phyloP scores from a whole-genome alignment of 2,113 vertebrate genomes.

The Lasiurus cinereus region DNA sequence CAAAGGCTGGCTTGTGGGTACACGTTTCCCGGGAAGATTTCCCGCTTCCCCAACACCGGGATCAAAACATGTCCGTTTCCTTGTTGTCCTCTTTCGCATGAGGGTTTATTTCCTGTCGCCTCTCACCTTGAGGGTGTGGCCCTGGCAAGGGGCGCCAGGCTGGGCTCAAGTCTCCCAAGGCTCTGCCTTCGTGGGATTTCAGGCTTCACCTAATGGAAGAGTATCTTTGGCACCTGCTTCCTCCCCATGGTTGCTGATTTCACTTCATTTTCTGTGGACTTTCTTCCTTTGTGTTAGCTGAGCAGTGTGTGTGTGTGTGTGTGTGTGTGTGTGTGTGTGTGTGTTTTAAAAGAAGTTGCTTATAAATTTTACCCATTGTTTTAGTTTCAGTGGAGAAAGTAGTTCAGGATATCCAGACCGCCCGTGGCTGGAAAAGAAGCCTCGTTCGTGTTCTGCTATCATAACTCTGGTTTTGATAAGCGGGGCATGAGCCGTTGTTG shows the following conservation, averaged over 20 bases:
- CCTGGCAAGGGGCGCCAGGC: background rate
- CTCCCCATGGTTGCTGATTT: slow-evolving; percentile 2
- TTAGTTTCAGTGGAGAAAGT: slow-evolving; percentile 1
- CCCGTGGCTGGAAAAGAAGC: slow-evolving; percentile 24
- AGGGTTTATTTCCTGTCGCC: background rate
- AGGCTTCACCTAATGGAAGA: background rate
- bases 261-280: background rate
- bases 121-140: background rate
- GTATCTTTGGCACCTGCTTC: background rate
- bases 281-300: background rate
- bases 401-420: slow-evolving; percentile 8
- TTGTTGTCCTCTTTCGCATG: background rate
- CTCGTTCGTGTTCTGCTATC: background rate
- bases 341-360: background rate
- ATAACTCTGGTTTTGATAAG: slow-evolving; percentile 58
- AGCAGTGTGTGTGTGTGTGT: background rate
- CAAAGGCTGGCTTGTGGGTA: background rate
- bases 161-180: background rate
- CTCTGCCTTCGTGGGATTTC: background rate
- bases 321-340: background rate
- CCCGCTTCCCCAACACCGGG: background rate
- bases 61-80: background rate
- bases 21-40: background rate
- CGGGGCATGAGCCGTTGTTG: background rate
- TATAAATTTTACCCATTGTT: background rate